phyloP scores from a whole-genome alignment of 2,888 invertebrate species.

The Epsilonema sp. region DNA sequence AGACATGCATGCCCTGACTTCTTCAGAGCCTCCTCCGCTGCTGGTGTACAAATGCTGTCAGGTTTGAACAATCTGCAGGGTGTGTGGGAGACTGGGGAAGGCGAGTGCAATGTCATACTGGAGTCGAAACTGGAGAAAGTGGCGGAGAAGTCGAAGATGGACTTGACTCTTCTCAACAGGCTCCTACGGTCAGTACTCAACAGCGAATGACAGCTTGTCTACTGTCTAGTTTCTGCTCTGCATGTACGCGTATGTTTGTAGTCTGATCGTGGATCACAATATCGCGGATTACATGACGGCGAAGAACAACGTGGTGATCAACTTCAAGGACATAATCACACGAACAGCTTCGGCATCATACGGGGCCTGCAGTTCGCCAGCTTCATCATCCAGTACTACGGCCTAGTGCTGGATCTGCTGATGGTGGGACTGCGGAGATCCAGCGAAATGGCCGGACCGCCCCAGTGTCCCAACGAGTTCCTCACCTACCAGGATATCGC shows the following conservation, averaged over 20 bases:
- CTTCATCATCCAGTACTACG: conserved; percentile 96
- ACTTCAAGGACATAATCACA: conserved; percentile 99
- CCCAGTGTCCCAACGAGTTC: conserved; percentile 97
- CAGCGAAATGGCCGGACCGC: conserved; percentile 97
- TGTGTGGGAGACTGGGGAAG: conserved; percentile 96
- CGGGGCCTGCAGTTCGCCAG: conserved; percentile 97
- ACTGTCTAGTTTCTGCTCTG: not conserved
- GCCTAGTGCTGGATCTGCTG: conserved; percentile 81
- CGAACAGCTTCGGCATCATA: conserved; percentile 96
- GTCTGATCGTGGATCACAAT: conserved; percentile 92
- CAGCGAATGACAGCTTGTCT: not conserved
- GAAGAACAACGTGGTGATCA: conserved; percentile 99
- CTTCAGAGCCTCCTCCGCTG: conserved; percentile 53
- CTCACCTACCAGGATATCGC: conserved; percentile 82
- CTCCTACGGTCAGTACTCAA: conserved; percentile 53
- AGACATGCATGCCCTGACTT: too few relatives aligned
- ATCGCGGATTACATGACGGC: conserved; percentile 99
- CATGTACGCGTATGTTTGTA: conserved; percentile 31
- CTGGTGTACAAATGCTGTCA: conserved; percentile 94
- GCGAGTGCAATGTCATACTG: conserved; percentile 90
- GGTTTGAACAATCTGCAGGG: conserved; percentile 39
- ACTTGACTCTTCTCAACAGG: conserved; percentile 86
- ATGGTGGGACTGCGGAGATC: conserved; percentile 87
- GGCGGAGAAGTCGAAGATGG: conserved; percentile 99
- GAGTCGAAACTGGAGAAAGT: conserved; percentile 94